phyloP scores from a whole-genome alignment of 2,113 vertebrate genomes.

The Pseudopodoces humilis region DNA sequence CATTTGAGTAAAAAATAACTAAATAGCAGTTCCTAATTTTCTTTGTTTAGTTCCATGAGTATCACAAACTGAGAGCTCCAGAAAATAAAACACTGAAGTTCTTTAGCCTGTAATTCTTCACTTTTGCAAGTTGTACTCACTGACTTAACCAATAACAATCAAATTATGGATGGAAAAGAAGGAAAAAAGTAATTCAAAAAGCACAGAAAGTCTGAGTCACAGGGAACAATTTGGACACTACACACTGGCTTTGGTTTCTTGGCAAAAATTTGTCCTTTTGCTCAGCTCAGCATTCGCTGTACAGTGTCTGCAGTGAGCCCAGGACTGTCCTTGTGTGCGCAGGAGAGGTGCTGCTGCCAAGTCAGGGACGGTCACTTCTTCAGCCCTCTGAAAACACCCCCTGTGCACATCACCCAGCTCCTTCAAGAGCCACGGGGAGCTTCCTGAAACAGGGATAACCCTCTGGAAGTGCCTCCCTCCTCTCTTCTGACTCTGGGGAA shows the following conservation, averaged over 20 bases:
- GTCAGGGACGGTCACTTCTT: background rate
- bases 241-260: background rate
- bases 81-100: background rate
- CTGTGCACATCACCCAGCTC: background rate
- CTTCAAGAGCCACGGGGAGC: background rate
- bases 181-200: background rate
- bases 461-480: background rate
- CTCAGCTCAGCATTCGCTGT: background rate
- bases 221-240: background rate
- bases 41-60: background rate
- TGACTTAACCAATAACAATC: background rate
- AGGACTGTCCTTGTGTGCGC: background rate
- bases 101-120: background rate
- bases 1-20: background rate
- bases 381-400: background rate
- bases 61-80: background rate
- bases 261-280: background rate
- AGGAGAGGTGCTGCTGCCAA: background rate
- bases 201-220: background rate
- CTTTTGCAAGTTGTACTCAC: background rate
- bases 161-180: background rate
- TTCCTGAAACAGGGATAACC: background rate
- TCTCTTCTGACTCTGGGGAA: background rate
- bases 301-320: background rate
- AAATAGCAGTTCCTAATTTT: background rate